These are phyloP conservation scores for Mastigias papua DNA, from an alignment of 30 jellyfish, hydroid and myxozoan genomes.

Conservation along the genomic window DNA sequence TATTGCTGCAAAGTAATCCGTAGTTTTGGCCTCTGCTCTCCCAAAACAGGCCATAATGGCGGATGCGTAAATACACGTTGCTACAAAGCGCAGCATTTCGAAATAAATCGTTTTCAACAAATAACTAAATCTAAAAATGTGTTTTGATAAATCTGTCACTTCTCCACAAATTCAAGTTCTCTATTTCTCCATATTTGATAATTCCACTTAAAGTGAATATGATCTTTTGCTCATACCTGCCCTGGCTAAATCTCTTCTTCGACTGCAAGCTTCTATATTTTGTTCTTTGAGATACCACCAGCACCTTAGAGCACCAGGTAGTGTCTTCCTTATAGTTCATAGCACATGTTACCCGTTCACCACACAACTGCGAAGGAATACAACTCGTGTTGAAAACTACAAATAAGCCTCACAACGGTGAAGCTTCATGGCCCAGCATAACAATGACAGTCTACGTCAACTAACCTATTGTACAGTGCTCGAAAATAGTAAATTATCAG, in stretches of 20 bases:
- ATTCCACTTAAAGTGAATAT: background rate
- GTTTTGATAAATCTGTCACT: background rate
- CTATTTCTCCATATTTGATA: conserved; percentile 4
- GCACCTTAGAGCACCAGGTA: conserved; percentile 16
- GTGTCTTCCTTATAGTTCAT: background rate
- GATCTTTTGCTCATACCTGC: conserved; percentile 66
- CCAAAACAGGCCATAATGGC: conserved; percentile 32
- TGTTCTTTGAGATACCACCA: background rate
- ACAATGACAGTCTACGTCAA: too few species aligned
- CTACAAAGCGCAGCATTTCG: background rate
- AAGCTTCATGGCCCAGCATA: too few species aligned
- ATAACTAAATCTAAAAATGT: background rate
- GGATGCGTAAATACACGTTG: background rate
- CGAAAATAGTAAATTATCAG: too few species aligned
- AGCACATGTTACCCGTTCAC: background rate
- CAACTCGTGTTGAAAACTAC: background rate
- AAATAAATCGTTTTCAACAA: background rate
- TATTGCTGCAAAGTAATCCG: conserved; percentile 75
- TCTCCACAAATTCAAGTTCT: background rate
- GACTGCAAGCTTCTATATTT: conserved; percentile 30
- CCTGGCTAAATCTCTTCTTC: background rate
- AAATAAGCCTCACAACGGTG: background rate
- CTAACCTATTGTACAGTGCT: too few species aligned
- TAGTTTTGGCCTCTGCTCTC: conserved; percentile 4
- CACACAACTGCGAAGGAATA: background rate